Conservation (phyloP, 2,113 vertebrate genomes). For the Melanerpes aurifrons region DNA sequence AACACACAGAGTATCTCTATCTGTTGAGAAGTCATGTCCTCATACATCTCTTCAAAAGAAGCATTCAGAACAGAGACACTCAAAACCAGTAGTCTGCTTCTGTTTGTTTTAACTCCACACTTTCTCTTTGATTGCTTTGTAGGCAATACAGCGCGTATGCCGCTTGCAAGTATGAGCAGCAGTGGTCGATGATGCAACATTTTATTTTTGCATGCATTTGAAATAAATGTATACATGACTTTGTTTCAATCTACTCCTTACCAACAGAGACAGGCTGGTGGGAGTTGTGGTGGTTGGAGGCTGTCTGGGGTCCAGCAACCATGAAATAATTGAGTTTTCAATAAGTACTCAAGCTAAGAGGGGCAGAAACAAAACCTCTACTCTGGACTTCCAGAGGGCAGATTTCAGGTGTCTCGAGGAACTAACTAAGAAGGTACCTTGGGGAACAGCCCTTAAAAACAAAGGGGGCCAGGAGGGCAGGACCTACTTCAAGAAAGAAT, state of each 20-base stretch:
- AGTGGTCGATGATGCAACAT: background rate
- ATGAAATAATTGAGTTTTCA: no score
- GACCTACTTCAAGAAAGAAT: no score
- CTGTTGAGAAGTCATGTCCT: conserved; percentile 22
- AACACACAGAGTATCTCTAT: background rate
- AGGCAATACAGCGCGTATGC: conserved; percentile 9
- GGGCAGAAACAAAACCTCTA: no score
- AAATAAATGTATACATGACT: conserved; percentile 19
- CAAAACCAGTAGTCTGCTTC: conserved; percentile 7
- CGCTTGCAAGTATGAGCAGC: background rate
- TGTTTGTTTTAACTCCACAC: conserved; percentile 32
- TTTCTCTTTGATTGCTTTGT: background rate
- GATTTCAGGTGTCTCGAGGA: no score
- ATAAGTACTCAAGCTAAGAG: no score
- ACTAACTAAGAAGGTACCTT: no score
- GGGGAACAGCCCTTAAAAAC: no score
- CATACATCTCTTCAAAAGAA: background rate
- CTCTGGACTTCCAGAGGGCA: no score
- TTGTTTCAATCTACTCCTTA: background rate
- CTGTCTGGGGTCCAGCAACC: no score
- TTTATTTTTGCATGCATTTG: background rate
- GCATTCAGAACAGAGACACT: background rate
- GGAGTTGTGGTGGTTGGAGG: no score
- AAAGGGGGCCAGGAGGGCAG: no score
- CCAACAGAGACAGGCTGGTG: no score